phyloP scores from a whole-genome alignment of 2,113 vertebrate genomes.

The Aplodontia rufa region DNA sequence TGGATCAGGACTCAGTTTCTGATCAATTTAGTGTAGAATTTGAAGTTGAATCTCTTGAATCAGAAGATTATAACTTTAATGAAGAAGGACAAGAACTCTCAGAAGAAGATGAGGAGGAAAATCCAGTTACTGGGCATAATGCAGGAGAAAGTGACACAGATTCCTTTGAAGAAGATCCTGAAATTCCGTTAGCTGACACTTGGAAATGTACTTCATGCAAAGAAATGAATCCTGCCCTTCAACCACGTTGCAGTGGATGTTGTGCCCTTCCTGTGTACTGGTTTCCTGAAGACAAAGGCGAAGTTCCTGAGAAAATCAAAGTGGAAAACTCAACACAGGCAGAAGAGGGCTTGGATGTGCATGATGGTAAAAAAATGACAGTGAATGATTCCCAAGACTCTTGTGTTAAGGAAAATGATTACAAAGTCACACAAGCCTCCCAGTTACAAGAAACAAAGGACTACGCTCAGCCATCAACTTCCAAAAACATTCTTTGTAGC shows the following conservation, averaged over 20 bases:
- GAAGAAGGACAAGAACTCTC: constrained; percentile 92
- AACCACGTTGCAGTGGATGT: constrained; percentile 93
- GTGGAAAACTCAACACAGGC: too few species aligned
- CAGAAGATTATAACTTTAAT: constrained; percentile 93
- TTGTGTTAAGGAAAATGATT: constrained; percentile 72
- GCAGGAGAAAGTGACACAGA: constrained; percentile 90
- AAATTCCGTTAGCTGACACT: constrained; percentile 93
- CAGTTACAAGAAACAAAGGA: too few species aligned
- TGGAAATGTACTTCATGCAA: constrained; percentile 77
- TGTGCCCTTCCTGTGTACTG: constrained; percentile 93
- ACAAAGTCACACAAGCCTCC: too few species aligned
- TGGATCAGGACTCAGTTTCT: constrained; percentile 88
- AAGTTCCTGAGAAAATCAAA: constrained; percentile 71
- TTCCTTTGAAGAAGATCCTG: constrained; percentile 95
- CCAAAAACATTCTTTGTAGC: too few species aligned
- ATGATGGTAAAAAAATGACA: constrained; percentile 82
- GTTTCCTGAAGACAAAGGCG: constrained; percentile 88
- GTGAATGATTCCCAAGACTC: constrained; percentile 72
- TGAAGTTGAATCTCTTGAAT: constrained; percentile 95
- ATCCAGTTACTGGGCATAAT: constrained; percentile 94
- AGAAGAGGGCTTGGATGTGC: too few species aligned
- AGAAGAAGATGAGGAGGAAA: constrained; percentile 93
- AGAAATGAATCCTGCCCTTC: constrained; percentile 93
- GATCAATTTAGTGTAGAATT: constrained; percentile 98
- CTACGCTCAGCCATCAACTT: too few species aligned